Evolutionary conservation across 30 jellyfish, hydroid and myxozoan species (phyloP), one percentile per base, ranked within the genome.

Genomic region (Aurelia sp.): DNA sequence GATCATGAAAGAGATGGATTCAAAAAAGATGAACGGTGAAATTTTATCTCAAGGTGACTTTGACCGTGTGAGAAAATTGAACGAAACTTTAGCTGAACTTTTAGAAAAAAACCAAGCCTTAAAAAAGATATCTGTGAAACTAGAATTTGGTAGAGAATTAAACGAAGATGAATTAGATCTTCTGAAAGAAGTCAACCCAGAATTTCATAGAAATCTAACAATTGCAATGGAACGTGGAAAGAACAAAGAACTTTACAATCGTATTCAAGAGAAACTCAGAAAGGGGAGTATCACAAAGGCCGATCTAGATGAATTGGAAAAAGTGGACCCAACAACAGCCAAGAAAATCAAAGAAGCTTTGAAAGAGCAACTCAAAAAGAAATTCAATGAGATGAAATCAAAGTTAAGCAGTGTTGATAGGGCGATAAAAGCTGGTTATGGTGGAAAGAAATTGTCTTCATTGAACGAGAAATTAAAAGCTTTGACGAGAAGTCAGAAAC

Each of bases 301-400:
- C 0, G 98, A 93, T 59, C 40, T 93, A 16, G 80, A 78, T 7
- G 91, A 65, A 21, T 74, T 93, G 41, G 89, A 80, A 31, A 78
- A 69, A 47, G 50, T 89, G 19, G 89, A 93, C 71, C 97, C 98
- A 21, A 23, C 55, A 51, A 92, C 92, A 66, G 98, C 98, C 19
- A 74, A 52, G 48, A 79, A 85, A 35, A 69, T 93, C 7, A 87
- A 89, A 65, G 92, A 86, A 19, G 96, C 96, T 6, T 83, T 93
- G 74, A 93, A 93, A 66, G 96, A 88, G 76, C 98, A 93, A 63
- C 82, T 93, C 57, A 63, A 62, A 23, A 58, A 64, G 80, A 89
- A 87, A 73, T 91, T 93, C 23, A 57, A 78, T 47, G 97, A 88
- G 69, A 93, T 93, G 98, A 94, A 93, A 65, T 66, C 76, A 47